Percentiles rank a stretch among this genome's conserved stretches.
phyloP scores from a whole-genome alignment of 2,797 vertebrate species.

The Phoebastria nigripes region DNA sequence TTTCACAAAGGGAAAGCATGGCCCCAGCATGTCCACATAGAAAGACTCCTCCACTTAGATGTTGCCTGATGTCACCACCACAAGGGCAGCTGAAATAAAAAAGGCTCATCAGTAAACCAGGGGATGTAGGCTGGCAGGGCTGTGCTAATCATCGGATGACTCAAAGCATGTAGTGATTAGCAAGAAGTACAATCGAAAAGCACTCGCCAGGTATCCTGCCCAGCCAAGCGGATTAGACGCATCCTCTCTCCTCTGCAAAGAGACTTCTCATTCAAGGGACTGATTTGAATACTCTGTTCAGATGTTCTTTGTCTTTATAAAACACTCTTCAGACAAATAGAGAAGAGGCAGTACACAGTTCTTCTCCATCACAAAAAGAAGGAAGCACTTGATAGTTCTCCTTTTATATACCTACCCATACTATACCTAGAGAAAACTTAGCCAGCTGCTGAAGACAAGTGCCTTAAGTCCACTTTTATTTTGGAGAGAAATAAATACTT shows the following conservation, averaged over 20 bases:
- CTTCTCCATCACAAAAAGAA: not conserved
- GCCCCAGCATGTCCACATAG: not conserved
- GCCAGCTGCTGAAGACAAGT: not conserved
- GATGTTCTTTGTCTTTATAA: not conserved
- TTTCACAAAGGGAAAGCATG: not conserved
- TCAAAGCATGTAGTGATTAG: not conserved
- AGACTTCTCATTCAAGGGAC: not conserved
- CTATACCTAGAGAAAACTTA: not conserved
- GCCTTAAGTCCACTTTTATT: not conserved
- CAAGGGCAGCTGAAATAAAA: not conserved
- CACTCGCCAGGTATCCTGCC: not conserved
- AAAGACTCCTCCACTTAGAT: not conserved
- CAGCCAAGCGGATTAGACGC: not conserved
- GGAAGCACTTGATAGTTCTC: not conserved
- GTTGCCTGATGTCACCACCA: not conserved
- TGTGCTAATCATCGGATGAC: not conserved
- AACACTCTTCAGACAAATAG: not conserved
- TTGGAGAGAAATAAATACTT: not conserved
- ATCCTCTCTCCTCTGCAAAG: not conserved
- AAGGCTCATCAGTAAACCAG: not conserved
- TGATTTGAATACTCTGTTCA: not conserved
- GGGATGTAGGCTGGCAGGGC: not conserved
- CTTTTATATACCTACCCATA: not conserved
- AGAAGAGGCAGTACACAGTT: not conserved
- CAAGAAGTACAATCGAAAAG: not conserved